Evolutionary conservation across 2,888 invertebrate species (phyloP), one percentile per base, ranked within the genome.

Genomic region (Coleophora deauratella): DNA sequence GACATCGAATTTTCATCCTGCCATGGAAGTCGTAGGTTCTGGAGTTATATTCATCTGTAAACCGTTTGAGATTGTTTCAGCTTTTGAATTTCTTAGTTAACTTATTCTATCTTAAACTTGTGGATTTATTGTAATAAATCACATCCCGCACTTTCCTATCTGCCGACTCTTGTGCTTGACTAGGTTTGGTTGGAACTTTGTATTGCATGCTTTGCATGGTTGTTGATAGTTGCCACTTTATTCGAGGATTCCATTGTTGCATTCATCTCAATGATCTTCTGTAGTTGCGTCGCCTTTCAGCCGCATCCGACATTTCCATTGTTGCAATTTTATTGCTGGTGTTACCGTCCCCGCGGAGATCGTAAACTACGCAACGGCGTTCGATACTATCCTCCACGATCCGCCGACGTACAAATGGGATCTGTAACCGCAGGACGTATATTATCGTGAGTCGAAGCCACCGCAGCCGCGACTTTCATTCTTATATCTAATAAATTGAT

Each of bases 401-500:
- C 64, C 58, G 59, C 62, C 57, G 64, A 55, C 57, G 60, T 50
- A 57, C 64, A 69, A 75, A 82, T 80, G 81, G 72, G 76, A 75
- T 75, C 63, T 62, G 70, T 62, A 72, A 82, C 82, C 84, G 76
- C 84, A 84, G 62, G 66, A 66, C 62, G 66, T 66, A 66, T 62
- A 72, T 77, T 72, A 79, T 80, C 72, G 71, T 63, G 59, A 59
- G 64, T 68, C 72, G 68, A 57, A 77, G 80, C 77, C 79, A 81
- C 82, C 82, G 75, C 84, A 81, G 73, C 69, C 69, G 61, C 69
- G 78, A 69, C 71, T 82, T 76, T 75, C 81, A 81, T 85, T 79
- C 78, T 72, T 78, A 76, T 79, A 76, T 79, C 82, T 80, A 82
- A 82, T 84, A 82, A 84, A 82, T 82, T 85, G 84, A 85, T 85